Base-by-base conservation (phyloP, 1,140 invertebrate genomes). In the Drosophila eugracilis region DNA sequence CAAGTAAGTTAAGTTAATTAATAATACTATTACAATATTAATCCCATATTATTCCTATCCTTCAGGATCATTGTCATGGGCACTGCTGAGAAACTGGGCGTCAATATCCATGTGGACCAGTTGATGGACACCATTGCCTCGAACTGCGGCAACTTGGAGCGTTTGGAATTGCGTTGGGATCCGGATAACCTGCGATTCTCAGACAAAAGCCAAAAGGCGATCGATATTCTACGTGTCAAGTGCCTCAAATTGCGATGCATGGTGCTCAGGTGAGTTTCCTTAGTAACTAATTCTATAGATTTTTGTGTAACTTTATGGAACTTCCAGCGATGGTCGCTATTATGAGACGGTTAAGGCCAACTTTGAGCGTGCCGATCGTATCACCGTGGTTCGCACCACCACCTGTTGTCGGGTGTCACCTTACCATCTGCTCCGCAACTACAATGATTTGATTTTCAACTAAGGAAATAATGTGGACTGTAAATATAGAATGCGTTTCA, bases 291-390 rank as follows among this genome's bases (percentile, higher is more conserved):
- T 1, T 50, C n/a, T 24, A 1, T n/a, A 21, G 7, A 14, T 4
- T 21, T 5, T 15, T 15, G 1, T 12, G 0, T 12, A 5, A 15
- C 3, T 30, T 28, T 28, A 9, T 6, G 5, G 5, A 28, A 1
- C 7, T 47, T n/a, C 6, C 39, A 99, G 98, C 91, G 99, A 99
- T 92, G 99, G 99, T 3, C 96, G 99, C 54, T 99, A 99, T 92
- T 99, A 99, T 90, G 99, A 99, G 93, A 97, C 99, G 71, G 98
- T 99, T 10, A 99, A 99, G 92, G 98, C 98, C 0, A 99, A 99
- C 92, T 99, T 99, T 91, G 99, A 99, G 92, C 94, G 99, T 80
- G 99, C 99, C 3, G 98, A 99, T 92, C 94, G 99, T 72, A 94
- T 95, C 42, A 99, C 98, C 1, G 98, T 99, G 10, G 98, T 99